Percentiles rank a stretch among this genome's conserved stretches.
These are phyloP conservation scores for Odobenus rosmarus DNA, from an alignment of 2,113 vertebrate genomes.

Conservation along the genomic window DNA sequence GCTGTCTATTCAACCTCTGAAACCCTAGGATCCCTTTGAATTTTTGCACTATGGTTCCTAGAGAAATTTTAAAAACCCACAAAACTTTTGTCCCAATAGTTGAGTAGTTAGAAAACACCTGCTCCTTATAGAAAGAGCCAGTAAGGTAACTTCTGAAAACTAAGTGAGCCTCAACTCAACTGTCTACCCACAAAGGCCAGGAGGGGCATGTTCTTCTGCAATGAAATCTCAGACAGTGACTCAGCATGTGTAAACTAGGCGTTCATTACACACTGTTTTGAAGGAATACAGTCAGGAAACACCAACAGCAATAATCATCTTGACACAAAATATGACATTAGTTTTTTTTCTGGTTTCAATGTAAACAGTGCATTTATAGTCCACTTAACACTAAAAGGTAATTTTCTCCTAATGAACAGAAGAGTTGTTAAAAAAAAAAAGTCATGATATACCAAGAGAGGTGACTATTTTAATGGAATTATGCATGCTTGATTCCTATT, in stretches of 20 bases:
- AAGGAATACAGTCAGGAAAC: constrained; percentile 54
- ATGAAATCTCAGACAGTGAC: neutral
- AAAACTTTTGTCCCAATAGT: neutral
- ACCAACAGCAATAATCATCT: constrained; percentile 62
- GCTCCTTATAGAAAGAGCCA: neutral
- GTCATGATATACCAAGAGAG: constrained; percentile 69
- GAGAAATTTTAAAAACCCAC: neutral
- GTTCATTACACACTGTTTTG: constrained; percentile 37
- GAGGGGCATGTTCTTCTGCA: neutral
- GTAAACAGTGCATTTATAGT: constrained; percentile 78
- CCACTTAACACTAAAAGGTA: constrained; percentile 78
- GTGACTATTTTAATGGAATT: constrained; percentile 78
- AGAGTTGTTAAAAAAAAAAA: constrained; percentile 70
- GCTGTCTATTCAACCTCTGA: neutral
- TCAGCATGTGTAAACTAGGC: neutral
- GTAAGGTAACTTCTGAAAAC: neutral
- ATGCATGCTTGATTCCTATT: constrained; percentile 78
- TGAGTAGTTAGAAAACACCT: constrained; percentile 3
- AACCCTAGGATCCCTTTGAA: neutral
- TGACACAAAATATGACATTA: constrained; percentile 67
- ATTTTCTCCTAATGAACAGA: constrained; percentile 84
- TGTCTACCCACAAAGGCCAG: neutral
- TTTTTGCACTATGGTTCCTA: neutral
- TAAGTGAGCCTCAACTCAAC: neutral
- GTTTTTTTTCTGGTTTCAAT: constrained; percentile 59